These are phyloP conservation scores for Labeo rohita DNA, from an alignment of 2,113 vertebrate genomes.

Conservation along the genomic window DNA sequence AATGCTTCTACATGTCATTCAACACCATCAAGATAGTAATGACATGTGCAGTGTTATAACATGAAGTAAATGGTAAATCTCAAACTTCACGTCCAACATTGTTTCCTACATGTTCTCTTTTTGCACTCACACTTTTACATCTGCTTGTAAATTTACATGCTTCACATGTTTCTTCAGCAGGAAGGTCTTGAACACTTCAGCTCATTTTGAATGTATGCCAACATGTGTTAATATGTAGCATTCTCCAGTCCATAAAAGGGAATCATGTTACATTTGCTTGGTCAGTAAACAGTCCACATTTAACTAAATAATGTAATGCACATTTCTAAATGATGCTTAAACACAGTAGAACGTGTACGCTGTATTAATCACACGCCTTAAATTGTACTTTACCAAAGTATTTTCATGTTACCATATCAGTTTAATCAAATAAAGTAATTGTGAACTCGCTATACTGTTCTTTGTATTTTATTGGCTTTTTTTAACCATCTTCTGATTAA, in stretches of 20 bases:
- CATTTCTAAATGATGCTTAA: not conserved
- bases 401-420: not conserved
- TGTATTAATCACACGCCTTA: not conserved
- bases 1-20: not conserved
- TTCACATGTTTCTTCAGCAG: not conserved
- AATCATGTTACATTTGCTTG: slow-evolving; percentile 6
- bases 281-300: not conserved
- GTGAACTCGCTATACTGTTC: not conserved
- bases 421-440: not conserved
- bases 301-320: slow-evolving; percentile 16
- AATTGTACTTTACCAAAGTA: slow-evolving; percentile 14
- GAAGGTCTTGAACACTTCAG: not conserved
- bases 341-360: not conserved
- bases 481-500: not conserved
- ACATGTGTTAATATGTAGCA: slow-evolving; percentile 6
- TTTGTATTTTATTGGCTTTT: not conserved
- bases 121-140: not conserved
- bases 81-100: not conserved
- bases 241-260: slow-evolving; percentile 7
- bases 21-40: not conserved
- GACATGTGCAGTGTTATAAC: not conserved
- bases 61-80: not conserved
- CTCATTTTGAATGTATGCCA: slow-evolving; percentile 9
- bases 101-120: not conserved
- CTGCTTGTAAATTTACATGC: not conserved